Conservation (phyloP, 2,113 vertebrate species). For the Trichomycterus rosablanca region DNA sequence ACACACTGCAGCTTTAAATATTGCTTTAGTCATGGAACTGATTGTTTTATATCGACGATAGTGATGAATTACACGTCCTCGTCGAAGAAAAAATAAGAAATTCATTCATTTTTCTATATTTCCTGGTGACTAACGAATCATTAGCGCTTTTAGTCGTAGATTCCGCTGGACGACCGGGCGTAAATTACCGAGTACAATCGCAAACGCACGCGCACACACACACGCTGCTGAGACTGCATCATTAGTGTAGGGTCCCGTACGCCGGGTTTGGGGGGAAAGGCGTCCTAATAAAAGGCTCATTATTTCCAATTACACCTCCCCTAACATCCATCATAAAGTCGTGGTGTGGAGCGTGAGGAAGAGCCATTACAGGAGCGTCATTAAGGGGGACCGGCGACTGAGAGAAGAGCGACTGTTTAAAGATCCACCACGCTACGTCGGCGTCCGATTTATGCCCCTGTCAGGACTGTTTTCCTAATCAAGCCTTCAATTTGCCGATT, state of each 20-base stretch:
- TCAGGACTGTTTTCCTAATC: no score
- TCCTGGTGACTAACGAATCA: no score
- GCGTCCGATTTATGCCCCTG: conserved; percentile 27
- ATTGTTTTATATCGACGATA: no score
- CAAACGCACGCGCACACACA: conserved; percentile 20
- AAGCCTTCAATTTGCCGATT: no score
- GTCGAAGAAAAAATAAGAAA: no score
- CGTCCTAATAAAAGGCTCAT: conserved; percentile 58
- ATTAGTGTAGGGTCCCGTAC: conserved; percentile 41
- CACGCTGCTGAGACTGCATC: conserved; percentile 7
- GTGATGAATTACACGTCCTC: no score
- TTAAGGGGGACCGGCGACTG: conserved; percentile 57
- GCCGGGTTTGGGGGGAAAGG: conserved; percentile 50
- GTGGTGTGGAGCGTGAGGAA: conserved; percentile 54
- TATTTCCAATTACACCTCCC: conserved; percentile 66
- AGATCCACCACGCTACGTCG: conserved; percentile 12
- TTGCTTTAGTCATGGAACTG: no score
- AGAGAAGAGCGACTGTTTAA: conserved; percentile 30
- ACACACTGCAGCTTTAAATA: no score
- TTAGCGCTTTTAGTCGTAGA: no score
- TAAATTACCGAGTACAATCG: no score
- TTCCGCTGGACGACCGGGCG: no score
- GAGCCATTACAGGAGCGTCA: conserved; percentile 58
- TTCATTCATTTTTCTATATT: no score
- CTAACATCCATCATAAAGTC: conserved; percentile 65